Evolutionary conservation across 2,113 vertebrate genomes (phyloP), one percentile per base, ranked within the genome.

Genomic region (Gobiocypris rarus): DNA sequence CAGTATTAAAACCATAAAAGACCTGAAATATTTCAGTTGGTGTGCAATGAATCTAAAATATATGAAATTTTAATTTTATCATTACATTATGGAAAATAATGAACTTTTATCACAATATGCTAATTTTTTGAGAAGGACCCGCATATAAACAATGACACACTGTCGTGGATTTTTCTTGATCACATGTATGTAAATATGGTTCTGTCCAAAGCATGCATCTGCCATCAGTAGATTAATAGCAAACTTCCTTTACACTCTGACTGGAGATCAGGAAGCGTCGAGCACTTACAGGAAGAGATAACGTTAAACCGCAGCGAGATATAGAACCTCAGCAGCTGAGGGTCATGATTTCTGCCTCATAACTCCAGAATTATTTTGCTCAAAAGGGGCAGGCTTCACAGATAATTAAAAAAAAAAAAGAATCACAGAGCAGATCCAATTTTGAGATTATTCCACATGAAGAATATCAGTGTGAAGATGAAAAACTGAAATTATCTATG

Each of bases 391-490:
- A 71, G 89, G 84, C 93, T 95, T 94, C 93, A 90, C 91, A 93
- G 93, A 94, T 95, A 95, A 96, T 94, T 95, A 93, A 91, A 93
- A 92, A 89, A 94, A 92, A n/a, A n/a, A n/a, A n/a, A n/a, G n/a
- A 92, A 90, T 89, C 93, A 91, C 89, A 91, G 93, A 94, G 92
- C 94, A 93, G 94, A 95, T 93, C 93, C 92, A 92, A 93, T 91
- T 91, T 92, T 94, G 83, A 93, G 93, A 93, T 91, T 88, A 91
- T 89, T 89, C 88, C 89, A 91, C 93, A 91, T 89, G 89, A 93
- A 89, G 90, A 90, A 92, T 92, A 89, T 91, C 86, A 87, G 88
- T 87, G 73, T 70, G n/a, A 63, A 78, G 54, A 84, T 69, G 54
- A 79, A 70, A n/a, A 58, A 50, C 43, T 41, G 38, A 70, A 75